Base-by-base conservation (phyloP, 2,797 vertebrate species). In the Chelon auratus region DNA sequence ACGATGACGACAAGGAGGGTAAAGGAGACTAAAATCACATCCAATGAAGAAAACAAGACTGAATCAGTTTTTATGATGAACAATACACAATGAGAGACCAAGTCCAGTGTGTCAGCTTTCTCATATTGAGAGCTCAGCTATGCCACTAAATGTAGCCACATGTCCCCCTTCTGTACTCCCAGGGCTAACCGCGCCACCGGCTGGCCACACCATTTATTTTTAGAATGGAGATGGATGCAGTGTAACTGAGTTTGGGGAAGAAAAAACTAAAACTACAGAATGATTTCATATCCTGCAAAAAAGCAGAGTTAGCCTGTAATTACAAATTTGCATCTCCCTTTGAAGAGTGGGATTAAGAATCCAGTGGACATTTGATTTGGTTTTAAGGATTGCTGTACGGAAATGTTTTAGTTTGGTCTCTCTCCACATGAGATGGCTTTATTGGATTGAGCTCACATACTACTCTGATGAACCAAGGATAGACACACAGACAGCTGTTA, bases 91-190 rank as follows among this genome's bases (percentile, higher is more conserved):
- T 48, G 82, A 90, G 80, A 92, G 89, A 90, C 84, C 89, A 87
- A 87, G 95, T 97, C 96, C 96, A 97, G 97, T 96, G 95, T 96
- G 97, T 97, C 96, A 96, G 97, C 97, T 97, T 99, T 99, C 98
- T 99, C 98, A 99, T 99, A 99, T 99, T 99, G 98, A 99, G 97
- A 99, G 97, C 97, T 98, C 95, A 96, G 96, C 96, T 97, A 97
- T 98, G 97, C 96, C 98, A 97, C 95, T 96, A 95, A 33, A 95
- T 98, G 93, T 96, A 98, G 95, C 96, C 80, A 82, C 82, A 78
- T 39, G 58, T 57, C 62, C 80, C 83, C 84, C 77, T 68, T 78
- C 81, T 78, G 72, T 82, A 63, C 82, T 80, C 85, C 86, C 82
- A 80, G 45, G 59, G 83, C 82, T 62, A 77, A 82, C 73, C 40